Conservation (phyloP, 2,888 invertebrate species). For the Drosophila longiperda region DNA sequence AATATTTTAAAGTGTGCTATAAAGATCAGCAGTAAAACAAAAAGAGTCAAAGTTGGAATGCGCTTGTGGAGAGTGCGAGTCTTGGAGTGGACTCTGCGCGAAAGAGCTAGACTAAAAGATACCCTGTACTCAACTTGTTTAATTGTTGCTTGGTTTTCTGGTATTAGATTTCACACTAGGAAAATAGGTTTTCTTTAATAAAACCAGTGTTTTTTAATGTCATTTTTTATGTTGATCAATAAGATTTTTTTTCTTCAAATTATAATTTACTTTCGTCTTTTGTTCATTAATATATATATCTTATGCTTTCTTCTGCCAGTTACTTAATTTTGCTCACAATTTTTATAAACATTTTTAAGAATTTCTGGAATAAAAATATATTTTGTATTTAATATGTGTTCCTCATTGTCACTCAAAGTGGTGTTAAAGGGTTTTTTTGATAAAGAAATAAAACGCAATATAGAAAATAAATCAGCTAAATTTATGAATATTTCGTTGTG, state of each 20-base stretch:
- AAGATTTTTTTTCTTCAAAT: background rate
- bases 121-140: background rate
- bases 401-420: conserved; percentile 19
- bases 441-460: background rate
- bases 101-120: background rate
- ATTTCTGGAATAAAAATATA: background rate
- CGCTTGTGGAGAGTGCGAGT: background rate
- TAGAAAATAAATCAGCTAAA: background rate
- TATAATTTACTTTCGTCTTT: background rate
- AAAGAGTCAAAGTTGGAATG: background rate
- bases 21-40: conserved; percentile 5
- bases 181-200: background rate
- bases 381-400: background rate
- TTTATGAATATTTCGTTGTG: background rate
- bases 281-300: background rate
- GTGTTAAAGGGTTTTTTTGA: background rate
- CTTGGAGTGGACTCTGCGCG: background rate
- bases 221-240: background rate
- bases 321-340: background rate
- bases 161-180: background rate
- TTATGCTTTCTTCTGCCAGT: background rate
- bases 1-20: no score
- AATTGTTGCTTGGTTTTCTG: background rate
- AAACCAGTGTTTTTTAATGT: background rate
- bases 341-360: background rate